A percentile compares a stretch with the other conserved stretches of the same genome.
Evolutionary conservation across 1,140 invertebrate genomes (phyloP).

Genomic region (Tachypleus tridentatus): DNA sequence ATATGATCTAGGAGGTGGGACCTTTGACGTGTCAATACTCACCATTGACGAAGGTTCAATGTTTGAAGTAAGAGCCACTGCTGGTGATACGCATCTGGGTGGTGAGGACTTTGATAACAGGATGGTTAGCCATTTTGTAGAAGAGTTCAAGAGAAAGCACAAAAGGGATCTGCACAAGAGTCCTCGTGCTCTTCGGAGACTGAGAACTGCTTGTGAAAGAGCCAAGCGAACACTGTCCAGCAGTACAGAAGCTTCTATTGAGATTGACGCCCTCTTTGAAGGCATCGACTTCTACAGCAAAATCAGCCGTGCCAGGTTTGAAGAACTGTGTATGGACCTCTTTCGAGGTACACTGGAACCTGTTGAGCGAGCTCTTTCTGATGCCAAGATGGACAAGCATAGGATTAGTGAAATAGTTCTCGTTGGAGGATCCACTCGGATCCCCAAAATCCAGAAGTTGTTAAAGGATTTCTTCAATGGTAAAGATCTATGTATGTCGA

Average conservation of each 20-base stretch:
- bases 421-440: constrained; percentile 41
- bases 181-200: constrained; percentile 29
- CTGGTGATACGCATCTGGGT: constrained; percentile 34
- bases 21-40: constrained; percentile 70
- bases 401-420: constrained; percentile 38
- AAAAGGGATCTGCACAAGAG: constrained; percentile 27
- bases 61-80: constrained; percentile 60
- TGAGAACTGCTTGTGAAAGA: constrained; percentile 51
- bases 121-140: constrained; percentile 30
- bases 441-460: constrained; percentile 31
- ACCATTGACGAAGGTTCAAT: constrained; percentile 63
- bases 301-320: constrained; percentile 39
- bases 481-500: constrained; percentile 53
- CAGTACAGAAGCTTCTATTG: constrained; percentile 38
- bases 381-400: constrained; percentile 36
- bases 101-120: constrained; percentile 30
- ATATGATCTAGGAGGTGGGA: constrained; percentile 44
- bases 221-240: constrained; percentile 40
- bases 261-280: constrained; percentile 61
- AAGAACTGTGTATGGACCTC: constrained; percentile 31
- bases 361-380: constrained; percentile 32
- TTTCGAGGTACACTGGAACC: constrained; percentile 27
- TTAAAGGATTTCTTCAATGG: constrained; percentile 33
- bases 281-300: constrained; percentile 44
- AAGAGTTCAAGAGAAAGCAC: constrained; percentile 32